A percentile compares a stretch with the other conserved stretches of the same genome.
These are phyloP conservation scores for Fulmarus glacialis DNA, from an alignment of 2,113 vertebrate genomes.

Conservation along the genomic window DNA sequence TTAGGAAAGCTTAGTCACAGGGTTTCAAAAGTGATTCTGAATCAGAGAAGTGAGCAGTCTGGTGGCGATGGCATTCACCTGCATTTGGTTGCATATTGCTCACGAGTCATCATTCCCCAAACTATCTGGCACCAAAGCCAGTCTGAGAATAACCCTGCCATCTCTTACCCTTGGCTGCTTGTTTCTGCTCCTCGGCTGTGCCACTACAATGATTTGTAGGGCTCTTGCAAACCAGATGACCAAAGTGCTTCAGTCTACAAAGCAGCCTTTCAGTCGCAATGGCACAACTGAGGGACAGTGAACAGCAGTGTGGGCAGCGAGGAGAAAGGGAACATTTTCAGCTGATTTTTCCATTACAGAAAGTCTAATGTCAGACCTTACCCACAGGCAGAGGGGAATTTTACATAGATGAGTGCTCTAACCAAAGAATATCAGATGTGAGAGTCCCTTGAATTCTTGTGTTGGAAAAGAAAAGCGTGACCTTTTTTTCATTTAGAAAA, in stretches of 20 bases:
- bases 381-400: not conserved
- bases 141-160: not conserved
- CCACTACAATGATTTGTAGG: not conserved
- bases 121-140: not conserved
- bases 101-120: not conserved
- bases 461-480: not conserved
- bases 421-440: not conserved
- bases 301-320: not conserved
- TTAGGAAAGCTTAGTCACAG: not conserved
- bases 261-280: not conserved
- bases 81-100: not conserved
- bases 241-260: not conserved
- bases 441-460: not conserved
- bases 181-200: not conserved
- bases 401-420: not conserved
- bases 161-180: not conserved
- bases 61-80: accelerated
- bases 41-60: not conserved
- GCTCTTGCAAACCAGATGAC: not conserved
- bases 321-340: not conserved
- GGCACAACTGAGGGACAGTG: not conserved
- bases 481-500: not conserved
- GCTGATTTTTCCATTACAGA: not conserved
- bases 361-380: not conserved
- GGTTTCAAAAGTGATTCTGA: not conserved